These are phyloP conservation scores for Cheumatopsyche charites DNA, from an alignment of 1,140 invertebrate species.

Conservation along the genomic window DNA sequence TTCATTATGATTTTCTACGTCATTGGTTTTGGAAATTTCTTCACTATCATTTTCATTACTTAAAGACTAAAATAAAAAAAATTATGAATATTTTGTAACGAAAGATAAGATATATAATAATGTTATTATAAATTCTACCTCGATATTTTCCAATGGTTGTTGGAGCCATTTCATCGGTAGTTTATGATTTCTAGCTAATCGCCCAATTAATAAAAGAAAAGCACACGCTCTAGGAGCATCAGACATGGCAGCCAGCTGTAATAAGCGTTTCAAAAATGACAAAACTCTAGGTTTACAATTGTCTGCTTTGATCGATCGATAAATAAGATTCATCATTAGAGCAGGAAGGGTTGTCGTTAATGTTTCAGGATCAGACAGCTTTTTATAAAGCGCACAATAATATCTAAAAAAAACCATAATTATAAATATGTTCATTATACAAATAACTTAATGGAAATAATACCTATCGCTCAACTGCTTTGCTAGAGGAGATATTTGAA, in stretches of 20 bases:
- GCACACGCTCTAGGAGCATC: conserved; percentile 42
- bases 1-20: conserved; percentile 44
- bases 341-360: conserved; percentile 76
- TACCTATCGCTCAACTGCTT: conserved; percentile 65
- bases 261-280: conserved; percentile 88
- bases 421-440: too few species aligned
- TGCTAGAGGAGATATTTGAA: conserved; percentile 75
- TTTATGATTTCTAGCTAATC: conserved; percentile 34
- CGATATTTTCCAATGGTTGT: neutral
- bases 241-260: conserved; percentile 69
- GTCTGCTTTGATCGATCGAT: conserved; percentile 84
- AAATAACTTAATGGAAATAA: neutral
- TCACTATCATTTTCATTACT: conserved; percentile 47
- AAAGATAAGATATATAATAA: neutral
- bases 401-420: conserved; percentile 67
- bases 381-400: conserved; percentile 89
- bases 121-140: neutral
- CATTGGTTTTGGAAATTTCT: conserved; percentile 46
- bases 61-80: conserved; percentile 16
- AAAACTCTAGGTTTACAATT: conserved; percentile 70
- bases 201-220: conserved; percentile 36
- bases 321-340: conserved; percentile 87
- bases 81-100: neutral
- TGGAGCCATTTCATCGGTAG: conserved; percentile 26
- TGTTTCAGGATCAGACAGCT: conserved; percentile 80